Evolutionary conservation across 1,140 invertebrate genomes (phyloP).

Genomic region (silkworm (Bombyx mori)): DNA sequence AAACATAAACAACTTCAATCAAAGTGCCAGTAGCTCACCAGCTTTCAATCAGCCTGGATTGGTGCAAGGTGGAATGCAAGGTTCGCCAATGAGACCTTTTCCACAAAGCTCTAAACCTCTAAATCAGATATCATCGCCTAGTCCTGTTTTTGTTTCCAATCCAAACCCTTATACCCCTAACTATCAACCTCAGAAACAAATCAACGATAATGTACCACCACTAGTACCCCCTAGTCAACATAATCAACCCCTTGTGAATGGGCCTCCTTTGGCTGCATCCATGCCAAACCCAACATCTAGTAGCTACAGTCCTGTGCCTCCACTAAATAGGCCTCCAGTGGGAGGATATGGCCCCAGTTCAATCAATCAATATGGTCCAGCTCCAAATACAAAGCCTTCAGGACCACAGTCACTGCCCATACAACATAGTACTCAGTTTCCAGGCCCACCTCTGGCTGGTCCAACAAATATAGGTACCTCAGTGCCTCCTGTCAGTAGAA

Average conservation of each 20-base stretch:
- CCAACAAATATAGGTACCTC: conserved; percentile 17
- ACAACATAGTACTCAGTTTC: conserved; percentile 36
- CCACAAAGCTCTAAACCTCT: conserved; percentile 24
- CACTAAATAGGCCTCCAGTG: conserved; percentile 22
- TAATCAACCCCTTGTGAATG: conserved; percentile 49
- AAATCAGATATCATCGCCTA: conserved; percentile 28
- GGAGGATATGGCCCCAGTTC: conserved; percentile 22
- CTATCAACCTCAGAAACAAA: conserved; percentile 44
- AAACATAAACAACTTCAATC: conserved; percentile 41
- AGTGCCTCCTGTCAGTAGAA: conserved; percentile 13
- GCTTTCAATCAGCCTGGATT: conserved; percentile 56
- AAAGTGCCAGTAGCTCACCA: conserved; percentile 58
- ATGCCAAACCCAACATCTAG: conserved; percentile 15
- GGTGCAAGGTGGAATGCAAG: conserved; percentile 29
- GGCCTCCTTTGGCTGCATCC: conserved; percentile 20
- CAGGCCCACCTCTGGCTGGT: conserved; percentile 30
- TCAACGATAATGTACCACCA: conserved; percentile 64
- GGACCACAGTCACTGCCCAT: conserved; percentile 17
- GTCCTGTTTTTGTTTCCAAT: conserved; percentile 24
- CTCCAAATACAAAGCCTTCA: conserved; percentile 16
- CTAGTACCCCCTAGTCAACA: conserved; percentile 59
- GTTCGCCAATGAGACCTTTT: conserved; percentile 39
- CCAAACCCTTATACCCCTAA: conserved; percentile 33
- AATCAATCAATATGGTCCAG: conserved; percentile 27
- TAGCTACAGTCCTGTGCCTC: conserved; percentile 27